Conservation (phyloP, 2,888 invertebrate genomes). For the Platynereis dumerilii region DNA sequence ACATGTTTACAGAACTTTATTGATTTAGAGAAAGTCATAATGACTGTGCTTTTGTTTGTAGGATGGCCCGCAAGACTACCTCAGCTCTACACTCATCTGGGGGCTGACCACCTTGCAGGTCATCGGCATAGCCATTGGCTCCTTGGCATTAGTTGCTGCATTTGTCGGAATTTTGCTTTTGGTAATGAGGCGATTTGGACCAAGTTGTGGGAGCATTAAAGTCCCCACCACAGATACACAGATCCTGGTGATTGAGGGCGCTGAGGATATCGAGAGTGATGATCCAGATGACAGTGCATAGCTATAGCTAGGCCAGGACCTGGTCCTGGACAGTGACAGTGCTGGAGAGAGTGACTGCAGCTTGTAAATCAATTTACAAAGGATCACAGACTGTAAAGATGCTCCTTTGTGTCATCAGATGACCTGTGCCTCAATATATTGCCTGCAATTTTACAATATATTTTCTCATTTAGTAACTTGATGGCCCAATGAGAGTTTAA, state of each 20-base stretch:
- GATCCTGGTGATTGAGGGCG: constrained; percentile 23
- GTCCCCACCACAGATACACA: constrained; percentile 22
- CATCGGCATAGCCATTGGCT: constrained; percentile 22
- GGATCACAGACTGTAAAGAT: too few species aligned
- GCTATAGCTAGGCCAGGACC: constrained; percentile 16
- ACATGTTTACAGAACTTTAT: too few species aligned
- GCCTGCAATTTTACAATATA: too few species aligned
- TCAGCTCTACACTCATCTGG: constrained; percentile 11
- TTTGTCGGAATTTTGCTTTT: constrained; percentile 17
- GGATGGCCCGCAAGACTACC: constrained; percentile 19
- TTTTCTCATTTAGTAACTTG: too few species aligned
- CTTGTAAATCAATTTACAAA: too few species aligned
- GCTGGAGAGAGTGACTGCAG: too few species aligned
- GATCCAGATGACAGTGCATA: constrained; percentile 21
- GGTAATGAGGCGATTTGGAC: constrained; percentile 14
- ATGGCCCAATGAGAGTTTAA: too few species aligned
- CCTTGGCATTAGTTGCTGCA: constrained; percentile 19
- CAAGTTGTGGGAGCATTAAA: constrained; percentile 21
- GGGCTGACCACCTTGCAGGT: constrained; percentile 23
- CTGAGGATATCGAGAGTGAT: constrained; percentile 22
- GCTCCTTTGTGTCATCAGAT: too few species aligned
- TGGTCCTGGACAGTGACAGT: too few species aligned
- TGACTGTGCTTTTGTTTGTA: constrained; percentile 9
- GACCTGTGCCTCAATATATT: too few species aligned
- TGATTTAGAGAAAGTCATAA: too few species aligned